Evolutionary conservation across 2,888 invertebrate species (phyloP).

Genomic region (Conops quadrifasciatus): DNA sequence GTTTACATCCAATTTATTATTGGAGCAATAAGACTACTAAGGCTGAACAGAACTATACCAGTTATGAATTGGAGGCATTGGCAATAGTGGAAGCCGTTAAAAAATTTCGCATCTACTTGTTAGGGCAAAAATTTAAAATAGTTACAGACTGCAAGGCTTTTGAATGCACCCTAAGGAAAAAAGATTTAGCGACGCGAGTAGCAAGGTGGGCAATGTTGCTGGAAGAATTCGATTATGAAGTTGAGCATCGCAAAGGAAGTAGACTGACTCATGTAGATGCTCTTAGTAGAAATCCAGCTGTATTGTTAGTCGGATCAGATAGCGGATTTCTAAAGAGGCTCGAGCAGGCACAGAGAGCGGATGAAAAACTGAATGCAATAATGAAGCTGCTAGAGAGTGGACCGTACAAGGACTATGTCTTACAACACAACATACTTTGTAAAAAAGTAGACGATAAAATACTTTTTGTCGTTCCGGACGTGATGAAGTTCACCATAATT

Average conservation of each 20-base stretch:
- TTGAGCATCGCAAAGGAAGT: conserved; percentile 36
- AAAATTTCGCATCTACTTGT: conserved; percentile 48
- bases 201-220: conserved; percentile 36
- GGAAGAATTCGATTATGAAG: conserved; percentile 36
- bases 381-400: neutral
- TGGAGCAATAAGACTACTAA: conserved; percentile 37
- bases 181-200: conserved; percentile 20
- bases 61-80: conserved; percentile 15
- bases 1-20: conserved; percentile 32
- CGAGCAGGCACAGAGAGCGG: conserved; percentile 26
- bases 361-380: conserved; percentile 17
- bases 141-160: conserved; percentile 41
- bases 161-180: conserved; percentile 14
- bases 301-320: conserved; percentile 34
- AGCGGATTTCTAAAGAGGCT: conserved; percentile 17
- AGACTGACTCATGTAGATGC: conserved; percentile 43
- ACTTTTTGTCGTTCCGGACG: conserved; percentile 15
- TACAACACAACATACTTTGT: conserved; percentile 17
- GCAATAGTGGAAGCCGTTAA: conserved; percentile 4
- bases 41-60: conserved; percentile 29
- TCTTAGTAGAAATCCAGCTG: conserved; percentile 31
- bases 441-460: conserved; percentile 8
- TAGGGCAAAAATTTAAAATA: conserved; percentile 41
- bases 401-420: conserved; percentile 14
- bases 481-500: conserved; percentile 12